Conservation (phyloP, 2,888 invertebrate species). For the Phyllotreta striolata region DNA sequence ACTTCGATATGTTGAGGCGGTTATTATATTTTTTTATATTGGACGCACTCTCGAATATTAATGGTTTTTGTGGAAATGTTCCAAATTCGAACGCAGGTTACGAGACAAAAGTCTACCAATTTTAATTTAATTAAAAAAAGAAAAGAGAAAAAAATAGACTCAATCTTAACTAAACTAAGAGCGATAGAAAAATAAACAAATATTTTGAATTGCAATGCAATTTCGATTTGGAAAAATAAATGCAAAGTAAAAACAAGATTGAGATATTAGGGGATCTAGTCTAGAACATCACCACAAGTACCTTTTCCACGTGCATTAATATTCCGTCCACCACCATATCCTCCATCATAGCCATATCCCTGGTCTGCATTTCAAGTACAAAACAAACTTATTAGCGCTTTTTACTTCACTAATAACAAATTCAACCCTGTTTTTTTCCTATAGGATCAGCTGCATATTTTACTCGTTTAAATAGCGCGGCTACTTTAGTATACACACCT, state of each 20-base stretch:
- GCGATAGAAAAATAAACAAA: slow-evolving; percentile 3
- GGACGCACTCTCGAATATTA: slow-evolving; percentile 41
- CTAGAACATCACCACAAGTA: slow-evolving; percentile 61
- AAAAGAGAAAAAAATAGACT: slow-evolving; percentile 11
- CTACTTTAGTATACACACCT: too few species aligned
- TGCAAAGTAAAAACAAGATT: slow-evolving; percentile 28
- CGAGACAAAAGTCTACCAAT: slow-evolving; percentile 34
- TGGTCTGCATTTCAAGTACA: slow-evolving; percentile 69
- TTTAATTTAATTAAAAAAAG: slow-evolving; percentile 17
- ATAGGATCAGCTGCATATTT: slow-evolving; percentile 1
- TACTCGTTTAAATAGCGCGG: slow-evolving; percentile 23
- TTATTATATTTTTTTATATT: slow-evolving; percentile 23
- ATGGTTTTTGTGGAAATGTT: slow-evolving; percentile 36
- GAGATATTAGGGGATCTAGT: slow-evolving; percentile 13
- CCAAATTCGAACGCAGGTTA: slow-evolving; percentile 45
- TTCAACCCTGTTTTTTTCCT: slow-evolving; percentile 8
- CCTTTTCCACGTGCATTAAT: slow-evolving; percentile 89
- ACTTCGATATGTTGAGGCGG: slow-evolving; percentile 29
- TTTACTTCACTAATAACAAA: neutral
- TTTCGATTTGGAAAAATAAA: neutral
- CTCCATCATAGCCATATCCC: slow-evolving; percentile 89
- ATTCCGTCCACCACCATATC: slow-evolving; percentile 85
- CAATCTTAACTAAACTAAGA: slow-evolving; percentile 2
- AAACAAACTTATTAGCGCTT: slow-evolving; percentile 60
- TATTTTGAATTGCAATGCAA: too few species aligned